Evolutionary conservation across 2,797 vertebrate genomes (phyloP).

Genomic region (Prionace glauca): DNA sequence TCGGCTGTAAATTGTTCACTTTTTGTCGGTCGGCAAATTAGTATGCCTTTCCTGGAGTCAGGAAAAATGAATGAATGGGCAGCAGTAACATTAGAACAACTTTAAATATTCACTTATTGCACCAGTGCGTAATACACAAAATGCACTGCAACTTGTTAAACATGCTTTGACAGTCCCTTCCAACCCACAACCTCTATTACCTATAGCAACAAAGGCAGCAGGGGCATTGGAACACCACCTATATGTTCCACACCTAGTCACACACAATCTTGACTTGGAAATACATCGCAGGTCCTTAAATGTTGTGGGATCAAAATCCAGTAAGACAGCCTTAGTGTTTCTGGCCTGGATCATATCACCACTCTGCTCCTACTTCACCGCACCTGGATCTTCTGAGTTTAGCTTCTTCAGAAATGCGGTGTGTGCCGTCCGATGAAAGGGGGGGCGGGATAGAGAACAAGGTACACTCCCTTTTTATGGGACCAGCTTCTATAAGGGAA

Average conservation of each 20-base stretch:
- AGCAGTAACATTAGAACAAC: neutral
- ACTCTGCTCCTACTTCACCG: too few relatives aligned
- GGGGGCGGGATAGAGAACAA: too few relatives aligned
- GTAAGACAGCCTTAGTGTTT: too few relatives aligned
- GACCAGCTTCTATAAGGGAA: too few relatives aligned
- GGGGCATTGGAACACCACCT: neutral
- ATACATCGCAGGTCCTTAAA: neutral
- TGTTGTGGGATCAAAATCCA: neutral
- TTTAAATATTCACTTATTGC: neutral
- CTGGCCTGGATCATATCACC: too few relatives aligned
- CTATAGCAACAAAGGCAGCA: neutral
- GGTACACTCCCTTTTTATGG: too few relatives aligned
- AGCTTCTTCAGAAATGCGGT: too few relatives aligned
- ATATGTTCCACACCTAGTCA: neutral
- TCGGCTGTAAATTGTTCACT: neutral
- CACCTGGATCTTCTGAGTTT: too few relatives aligned
- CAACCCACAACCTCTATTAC: too few relatives aligned
- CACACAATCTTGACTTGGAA: neutral
- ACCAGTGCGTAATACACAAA: neutral
- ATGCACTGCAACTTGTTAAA: neutral
- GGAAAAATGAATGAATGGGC: neutral
- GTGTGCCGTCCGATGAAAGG: too few relatives aligned
- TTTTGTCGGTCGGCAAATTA: neutral
- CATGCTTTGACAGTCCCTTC: neutral
- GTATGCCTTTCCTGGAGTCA: neutral